Evolutionary conservation across 2,888 invertebrate species (phyloP), one percentile per base, ranked within the genome.

Genomic region (Melipona bicolor): DNA sequence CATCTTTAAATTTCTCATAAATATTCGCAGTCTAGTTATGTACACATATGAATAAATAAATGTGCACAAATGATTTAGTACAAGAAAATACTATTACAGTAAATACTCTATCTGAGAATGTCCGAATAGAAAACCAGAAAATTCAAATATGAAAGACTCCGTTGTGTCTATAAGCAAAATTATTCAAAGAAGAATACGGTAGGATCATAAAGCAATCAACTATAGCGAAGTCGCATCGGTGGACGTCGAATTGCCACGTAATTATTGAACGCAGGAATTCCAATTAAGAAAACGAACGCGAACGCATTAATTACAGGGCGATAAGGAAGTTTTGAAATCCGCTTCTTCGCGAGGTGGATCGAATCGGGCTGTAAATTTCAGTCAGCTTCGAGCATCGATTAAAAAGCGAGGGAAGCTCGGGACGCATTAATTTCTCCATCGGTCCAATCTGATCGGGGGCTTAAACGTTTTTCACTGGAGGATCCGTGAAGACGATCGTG

Each of bases 401-500:
- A 81, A 79, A 83, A 82, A 72, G 75, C 36, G 72, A 76, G n/a
- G 64, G 24, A 13, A 9, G 21, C 68, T 61, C 43, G 61, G 64
- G 80, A 50, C 76, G 67, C 87, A 87, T 88, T 88, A 89, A 87
- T 89, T 86, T 86, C 81, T 49, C 67, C 77, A 65, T 32, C 71
- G 77, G 71, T 85, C 74, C 84, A 83, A 89, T 89, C 85, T 82
- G 83, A 85, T 86, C 81, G 84, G 21, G 73, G 65, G 74, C 9
- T 81, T 77, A 89, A 86, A 75, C 82, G 32, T 87, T 88, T 84
- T 84, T 87, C 88, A 85, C 81, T 74, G 79, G 73, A 80, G 80
- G 70, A 80, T 82, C 68, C 77, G 64, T 56, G 72, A 77, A 69
- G 83, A 62, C 72, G 79, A 83, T 77, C 79, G 77, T 67, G 56